Conservation (phyloP, 2,888 invertebrate genomes). For the Seira musarum region DNA sequence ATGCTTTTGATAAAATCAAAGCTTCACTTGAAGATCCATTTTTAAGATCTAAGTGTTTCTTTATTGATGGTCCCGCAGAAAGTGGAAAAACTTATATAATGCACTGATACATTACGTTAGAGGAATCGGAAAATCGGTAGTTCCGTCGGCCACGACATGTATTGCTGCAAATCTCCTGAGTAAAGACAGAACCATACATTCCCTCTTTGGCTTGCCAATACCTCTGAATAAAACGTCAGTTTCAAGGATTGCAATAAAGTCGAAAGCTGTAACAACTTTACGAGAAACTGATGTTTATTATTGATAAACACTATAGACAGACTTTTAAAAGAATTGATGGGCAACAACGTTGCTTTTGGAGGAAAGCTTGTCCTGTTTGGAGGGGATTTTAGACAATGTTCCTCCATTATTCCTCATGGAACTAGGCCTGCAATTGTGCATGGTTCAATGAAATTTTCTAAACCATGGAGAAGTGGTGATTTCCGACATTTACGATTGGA, state of each 20-base stretch:
- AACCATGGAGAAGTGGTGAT: conserved; percentile 37
- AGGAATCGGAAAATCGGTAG: conserved; percentile 51
- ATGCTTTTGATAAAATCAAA: not conserved
- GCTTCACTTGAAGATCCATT: not conserved
- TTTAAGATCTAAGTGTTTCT: conserved; percentile 55
- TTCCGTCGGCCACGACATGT: conserved; percentile 70
- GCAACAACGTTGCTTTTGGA: too few species aligned
- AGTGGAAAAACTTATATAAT: conserved; percentile 72
- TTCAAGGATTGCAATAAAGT: conserved; percentile 44
- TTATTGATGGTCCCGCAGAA: conserved; percentile 72
- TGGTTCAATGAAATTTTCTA: too few species aligned
- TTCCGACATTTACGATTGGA: conserved; percentile 23
- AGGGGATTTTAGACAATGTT: conserved; percentile 27
- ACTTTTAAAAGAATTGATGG: too few species aligned
- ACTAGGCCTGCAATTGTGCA: conserved; percentile 46
- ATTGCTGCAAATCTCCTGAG: conserved; percentile 71
- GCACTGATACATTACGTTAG: conserved; percentile 62
- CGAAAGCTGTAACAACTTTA: conserved; percentile 6
- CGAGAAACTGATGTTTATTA: not conserved
- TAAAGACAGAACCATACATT: conserved; percentile 72
- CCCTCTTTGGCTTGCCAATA: conserved; percentile 70
- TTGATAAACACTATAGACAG: too few species aligned
- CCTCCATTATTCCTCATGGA: conserved; percentile 51
- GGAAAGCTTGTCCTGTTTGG: conserved; percentile 55
- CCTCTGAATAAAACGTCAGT: conserved; percentile 25